Percentiles rank a stretch among this genome's conserved stretches.
Conservation (phyloP, 2,888 invertebrate species). For the Margaritifera margaritifera region DNA sequence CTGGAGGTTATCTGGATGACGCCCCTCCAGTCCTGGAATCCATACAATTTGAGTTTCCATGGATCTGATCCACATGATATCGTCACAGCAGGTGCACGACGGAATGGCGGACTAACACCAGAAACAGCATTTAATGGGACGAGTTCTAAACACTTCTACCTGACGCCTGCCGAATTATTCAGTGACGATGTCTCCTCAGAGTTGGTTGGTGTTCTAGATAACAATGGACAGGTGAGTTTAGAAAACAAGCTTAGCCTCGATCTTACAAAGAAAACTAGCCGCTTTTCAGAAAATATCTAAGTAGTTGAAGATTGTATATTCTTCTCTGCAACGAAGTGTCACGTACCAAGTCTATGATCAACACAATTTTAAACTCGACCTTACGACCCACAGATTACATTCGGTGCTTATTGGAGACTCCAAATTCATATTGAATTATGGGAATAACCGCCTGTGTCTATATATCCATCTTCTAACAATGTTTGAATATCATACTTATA, state of each 20-base stretch:
- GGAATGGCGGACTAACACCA: constrained; percentile 26
- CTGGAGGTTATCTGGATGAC: constrained; percentile 63
- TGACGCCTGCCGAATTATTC: constrained; percentile 48
- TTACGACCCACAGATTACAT: too few relatives aligned
- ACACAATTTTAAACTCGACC: too few relatives aligned
- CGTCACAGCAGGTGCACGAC: neutral
- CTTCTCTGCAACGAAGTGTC: too few relatives aligned
- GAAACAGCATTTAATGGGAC: constrained; percentile 49
- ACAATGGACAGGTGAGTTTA: constrained; percentile 20
- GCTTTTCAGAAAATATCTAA: too few relatives aligned
- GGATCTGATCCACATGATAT: neutral
- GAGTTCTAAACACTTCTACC: constrained; percentile 30
- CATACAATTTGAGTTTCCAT: constrained; percentile 46
- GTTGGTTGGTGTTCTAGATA: constrained; percentile 49
- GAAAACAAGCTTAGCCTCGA: constrained; percentile 7
- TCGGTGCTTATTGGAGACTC: too few relatives aligned
- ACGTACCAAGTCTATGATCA: too few relatives aligned
- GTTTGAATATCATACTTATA: too few relatives aligned
- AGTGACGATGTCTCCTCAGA: constrained; percentile 4
- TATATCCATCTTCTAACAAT: too few relatives aligned
- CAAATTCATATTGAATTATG: too few relatives aligned
- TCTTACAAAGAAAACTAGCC: too few relatives aligned
- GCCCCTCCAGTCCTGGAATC: constrained; percentile 62
- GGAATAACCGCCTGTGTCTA: too few relatives aligned
- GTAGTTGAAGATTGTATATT: too few relatives aligned